Evolutionary conservation across 2,888 invertebrate genomes (phyloP).

Genomic region (Acronicta leporina): DNA sequence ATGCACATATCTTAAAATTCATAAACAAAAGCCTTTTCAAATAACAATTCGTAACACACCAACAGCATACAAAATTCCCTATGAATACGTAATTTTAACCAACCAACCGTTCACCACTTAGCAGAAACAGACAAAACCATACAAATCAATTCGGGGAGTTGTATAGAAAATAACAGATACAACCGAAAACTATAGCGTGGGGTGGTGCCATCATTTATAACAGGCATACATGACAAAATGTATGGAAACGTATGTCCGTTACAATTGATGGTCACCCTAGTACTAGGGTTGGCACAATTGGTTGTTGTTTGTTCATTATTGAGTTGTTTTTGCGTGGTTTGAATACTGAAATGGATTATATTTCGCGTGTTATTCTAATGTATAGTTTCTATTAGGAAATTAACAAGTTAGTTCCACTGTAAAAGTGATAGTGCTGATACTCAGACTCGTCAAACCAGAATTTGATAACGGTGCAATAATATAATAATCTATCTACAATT

Average conservation of each 20-base stretch:
- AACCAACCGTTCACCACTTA: constrained; percentile 7
- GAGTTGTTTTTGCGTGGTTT: constrained; percentile 10
- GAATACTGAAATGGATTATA: not conserved
- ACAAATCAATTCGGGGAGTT: constrained; percentile 32
- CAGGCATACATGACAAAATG: constrained; percentile 42
- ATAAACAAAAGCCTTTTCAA: too few species aligned
- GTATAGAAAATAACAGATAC: constrained; percentile 20
- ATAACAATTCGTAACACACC: too few species aligned
- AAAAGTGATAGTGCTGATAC: too few species aligned
- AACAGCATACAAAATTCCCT: not conserved
- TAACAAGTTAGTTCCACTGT: too few species aligned
- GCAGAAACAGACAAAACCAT: constrained; percentile 17
- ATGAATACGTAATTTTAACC: constrained; percentile 1
- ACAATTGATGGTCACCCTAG: constrained; percentile 59
- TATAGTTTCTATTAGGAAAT: not conserved
- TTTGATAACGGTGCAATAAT: too few species aligned
- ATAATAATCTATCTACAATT: too few species aligned
- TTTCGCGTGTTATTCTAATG: not conserved
- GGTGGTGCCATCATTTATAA: constrained; percentile 37
- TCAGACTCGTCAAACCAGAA: too few species aligned
- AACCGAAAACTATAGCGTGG: constrained; percentile 36
- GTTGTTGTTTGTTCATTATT: constrained; percentile 9
- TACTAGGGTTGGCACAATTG: constrained; percentile 32
- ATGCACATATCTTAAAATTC: too few species aligned
- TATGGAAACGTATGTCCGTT: constrained; percentile 51